Percentiles rank a stretch among this genome's conserved stretches.
phyloP scores from a whole-genome alignment of 2,797 vertebrate species.

The Garrulus glandarius region DNA sequence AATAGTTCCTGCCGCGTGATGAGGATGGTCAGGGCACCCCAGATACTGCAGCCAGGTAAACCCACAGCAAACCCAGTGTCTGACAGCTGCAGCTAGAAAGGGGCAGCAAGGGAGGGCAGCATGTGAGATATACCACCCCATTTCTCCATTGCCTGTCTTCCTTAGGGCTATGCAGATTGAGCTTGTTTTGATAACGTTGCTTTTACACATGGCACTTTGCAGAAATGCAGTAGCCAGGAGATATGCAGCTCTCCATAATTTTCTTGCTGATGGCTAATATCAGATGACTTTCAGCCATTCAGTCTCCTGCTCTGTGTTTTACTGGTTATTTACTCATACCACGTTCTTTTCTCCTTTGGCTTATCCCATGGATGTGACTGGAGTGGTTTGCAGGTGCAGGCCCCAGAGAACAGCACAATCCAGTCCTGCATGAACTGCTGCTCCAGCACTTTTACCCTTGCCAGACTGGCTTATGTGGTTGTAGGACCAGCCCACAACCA shows the following conservation, averaged over 20 bases:
- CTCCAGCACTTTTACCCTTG: not conserved
- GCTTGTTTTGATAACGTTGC: not conserved
- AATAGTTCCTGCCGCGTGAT: fast-evolving
- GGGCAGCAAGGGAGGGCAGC: not conserved
- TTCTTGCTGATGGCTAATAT: not conserved
- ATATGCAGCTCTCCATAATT: not conserved
- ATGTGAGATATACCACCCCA: not conserved
- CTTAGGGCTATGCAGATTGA: not conserved
- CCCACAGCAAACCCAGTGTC: not conserved
- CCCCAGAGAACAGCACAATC: not conserved
- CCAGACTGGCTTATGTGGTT: not conserved
- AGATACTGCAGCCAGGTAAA: not conserved
- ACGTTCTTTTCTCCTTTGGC: not conserved
- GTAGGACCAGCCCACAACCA: not conserved
- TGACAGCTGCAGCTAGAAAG: not conserved
- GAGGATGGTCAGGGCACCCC: not conserved
- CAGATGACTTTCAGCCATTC: not conserved
- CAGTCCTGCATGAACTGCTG: not conserved
- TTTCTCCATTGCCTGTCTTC: not conserved
- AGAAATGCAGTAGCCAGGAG: not conserved
- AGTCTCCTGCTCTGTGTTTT: not conserved
- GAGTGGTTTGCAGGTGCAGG: not conserved
- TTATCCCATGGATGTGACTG: fast-evolving
- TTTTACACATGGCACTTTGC: not conserved
- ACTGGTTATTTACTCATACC: not conserved